Evolutionary conservation across 2,113 vertebrate species (phyloP), one percentile per base, ranked within the genome.

Genomic region (Camelus dromedarius): DNA sequence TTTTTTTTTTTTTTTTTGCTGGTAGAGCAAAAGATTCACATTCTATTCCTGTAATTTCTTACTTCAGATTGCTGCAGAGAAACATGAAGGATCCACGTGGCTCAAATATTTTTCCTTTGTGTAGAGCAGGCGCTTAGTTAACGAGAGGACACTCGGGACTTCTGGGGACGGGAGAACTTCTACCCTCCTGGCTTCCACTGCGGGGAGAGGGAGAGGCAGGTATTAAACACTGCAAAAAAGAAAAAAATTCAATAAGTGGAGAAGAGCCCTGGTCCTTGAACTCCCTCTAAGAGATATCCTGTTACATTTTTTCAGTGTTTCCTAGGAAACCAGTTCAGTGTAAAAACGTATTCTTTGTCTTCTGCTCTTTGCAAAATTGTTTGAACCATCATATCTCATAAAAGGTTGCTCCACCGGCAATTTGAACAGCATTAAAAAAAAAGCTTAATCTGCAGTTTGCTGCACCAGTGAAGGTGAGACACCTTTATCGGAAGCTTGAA

Each of bases 271-370:
- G 97, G 95, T 98, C 98, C 98, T 99, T 99, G 98, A 98, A 98
- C 98, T 98, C 97, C 96, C 90, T 97, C 97, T 96, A 98, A 98
- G 97, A 97, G 91, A 84, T 98, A 97, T 97, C 91, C 24, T 56
- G 35, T 98, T 98, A 97, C 98, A 94, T 97, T 97, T 98, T 97
- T 98, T 92, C 97, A 96, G 97, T 93, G 98, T 99, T 98, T 98
- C 98, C 98, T 98, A 98, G 99, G 99, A 98, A 99, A 99, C 98
- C 97, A 96, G 97, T 98, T 98, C 93, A 89, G 97, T 95, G 96
- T 98, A 98, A 98, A 97, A 98, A 98, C 80, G 91, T 98, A 97
- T 97, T 98, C 98, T 98, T 98, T 99, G 98, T 99, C 98, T 98
- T 97, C 97, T 94, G 97, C 96, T 98, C 97, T 98, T 98, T 97